phyloP scores from a whole-genome alignment of 2,797 vertebrate genomes.

The Characodon lateralis region DNA sequence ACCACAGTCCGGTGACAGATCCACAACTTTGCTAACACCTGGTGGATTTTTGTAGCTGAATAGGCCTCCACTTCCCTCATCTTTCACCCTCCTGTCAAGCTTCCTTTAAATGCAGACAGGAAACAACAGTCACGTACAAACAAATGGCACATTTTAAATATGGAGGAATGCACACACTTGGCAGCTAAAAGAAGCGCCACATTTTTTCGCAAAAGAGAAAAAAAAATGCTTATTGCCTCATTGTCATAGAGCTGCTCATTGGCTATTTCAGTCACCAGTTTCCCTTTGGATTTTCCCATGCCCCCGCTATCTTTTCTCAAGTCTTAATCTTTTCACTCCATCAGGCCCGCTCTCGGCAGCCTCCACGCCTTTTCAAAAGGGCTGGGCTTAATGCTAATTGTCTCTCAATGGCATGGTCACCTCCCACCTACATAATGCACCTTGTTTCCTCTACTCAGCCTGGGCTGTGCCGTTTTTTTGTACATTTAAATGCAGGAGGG shows the following conservation, averaged over 20 bases:
- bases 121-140: constrained; percentile 70
- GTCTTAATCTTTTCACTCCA: constrained; percentile 83
- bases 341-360: constrained; percentile 73
- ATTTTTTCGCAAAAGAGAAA: constrained; percentile 64
- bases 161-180: constrained; percentile 72
- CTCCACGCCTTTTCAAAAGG: constrained; percentile 76
- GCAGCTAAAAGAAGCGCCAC: constrained; percentile 75
- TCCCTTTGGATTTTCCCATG: constrained; percentile 82
- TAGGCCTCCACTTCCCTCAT: constrained; percentile 47
- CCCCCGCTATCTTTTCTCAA: constrained; percentile 82
- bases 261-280: constrained; percentile 66
- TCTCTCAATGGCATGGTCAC: constrained; percentile 81
- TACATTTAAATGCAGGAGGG: constrained; percentile 71
- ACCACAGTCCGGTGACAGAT: constrained; percentile 36
- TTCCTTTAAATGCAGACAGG: constrained; percentile 35
- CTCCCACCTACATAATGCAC: constrained; percentile 85
- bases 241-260: constrained; percentile 72
- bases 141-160: constrained; percentile 59
- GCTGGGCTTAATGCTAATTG: constrained; percentile 86
- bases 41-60: constrained; percentile 57
- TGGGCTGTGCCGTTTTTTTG: constrained; percentile 47
- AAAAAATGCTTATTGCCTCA: constrained; percentile 72
- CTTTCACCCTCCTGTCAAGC: constrained; percentile 65
- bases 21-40: constrained; percentile 58
- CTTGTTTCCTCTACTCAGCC: constrained; percentile 75